These are phyloP conservation scores for Xiphophorus hellerii DNA, from an alignment of 2,113 vertebrate species.

Conservation along the genomic window DNA sequence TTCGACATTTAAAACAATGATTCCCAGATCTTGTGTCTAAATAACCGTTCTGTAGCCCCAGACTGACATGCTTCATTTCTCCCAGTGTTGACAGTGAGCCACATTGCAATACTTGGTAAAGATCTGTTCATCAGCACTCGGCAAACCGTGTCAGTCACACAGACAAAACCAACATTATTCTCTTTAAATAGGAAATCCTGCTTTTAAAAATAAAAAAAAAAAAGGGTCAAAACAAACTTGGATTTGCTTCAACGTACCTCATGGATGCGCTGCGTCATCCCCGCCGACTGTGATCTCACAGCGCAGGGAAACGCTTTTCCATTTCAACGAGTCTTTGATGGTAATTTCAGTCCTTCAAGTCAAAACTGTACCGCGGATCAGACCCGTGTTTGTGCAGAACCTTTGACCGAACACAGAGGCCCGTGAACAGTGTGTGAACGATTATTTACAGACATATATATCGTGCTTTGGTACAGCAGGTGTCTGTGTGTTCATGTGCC, in stretches of 20 bases:
- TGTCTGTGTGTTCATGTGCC: constrained; percentile 25
- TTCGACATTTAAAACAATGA: constrained; percentile 34
- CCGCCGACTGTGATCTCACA: constrained; percentile 12
- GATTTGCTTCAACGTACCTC: constrained; percentile 46
- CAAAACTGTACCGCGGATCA: constrained; percentile 34
- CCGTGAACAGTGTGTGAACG: constrained; percentile 28
- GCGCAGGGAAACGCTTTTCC: constrained; percentile 18
- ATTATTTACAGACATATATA: constrained; percentile 4
- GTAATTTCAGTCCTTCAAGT: constrained; percentile 47
- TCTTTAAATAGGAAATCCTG: constrained; percentile 41
- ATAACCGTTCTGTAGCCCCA: constrained; percentile 13
- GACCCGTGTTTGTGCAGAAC: constrained; percentile 25
- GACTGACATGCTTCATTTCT: constrained; percentile 27
- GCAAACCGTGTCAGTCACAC: constrained; percentile 21
- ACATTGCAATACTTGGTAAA: constrained; percentile 43
- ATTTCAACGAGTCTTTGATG: constrained; percentile 57
- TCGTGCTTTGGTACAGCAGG: constrained; percentile 23
- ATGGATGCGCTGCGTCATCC: constrained; percentile 34
- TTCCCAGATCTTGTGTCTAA: constrained; percentile 31
- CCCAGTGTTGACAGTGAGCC: constrained; percentile 54
- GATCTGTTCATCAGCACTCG: constrained; percentile 19
- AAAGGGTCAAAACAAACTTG: constrained; percentile 46
- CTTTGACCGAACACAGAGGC: constrained; percentile 45
- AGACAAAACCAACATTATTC: constrained; percentile 24
- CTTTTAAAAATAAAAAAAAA: constrained; percentile 35